These are phyloP conservation scores for Proales similis DNA, from an alignment of 1,140 invertebrate genomes.

Conservation along the genomic window DNA sequence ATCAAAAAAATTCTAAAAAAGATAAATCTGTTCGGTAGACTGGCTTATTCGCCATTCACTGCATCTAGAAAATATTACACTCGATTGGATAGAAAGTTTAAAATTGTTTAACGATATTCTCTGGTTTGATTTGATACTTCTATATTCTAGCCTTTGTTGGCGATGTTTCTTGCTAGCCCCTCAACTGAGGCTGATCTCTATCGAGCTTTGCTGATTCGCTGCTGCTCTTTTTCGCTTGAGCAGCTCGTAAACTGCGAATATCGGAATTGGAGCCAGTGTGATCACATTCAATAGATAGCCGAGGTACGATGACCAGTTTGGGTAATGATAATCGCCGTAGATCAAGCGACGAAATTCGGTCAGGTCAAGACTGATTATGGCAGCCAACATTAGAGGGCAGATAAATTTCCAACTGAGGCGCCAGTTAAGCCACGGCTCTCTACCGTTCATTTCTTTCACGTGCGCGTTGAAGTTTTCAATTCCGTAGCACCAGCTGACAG, in stretches of 20 bases:
- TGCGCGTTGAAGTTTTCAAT: constrained; percentile 50
- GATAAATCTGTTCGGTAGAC: no score
- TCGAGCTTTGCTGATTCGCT: no score
- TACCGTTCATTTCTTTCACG: constrained; percentile 52
- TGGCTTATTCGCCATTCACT: no score
- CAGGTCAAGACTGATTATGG: constrained; percentile 17
- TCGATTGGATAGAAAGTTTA: no score
- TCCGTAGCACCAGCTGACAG: constrained; percentile 40
- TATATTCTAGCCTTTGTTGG: no score
- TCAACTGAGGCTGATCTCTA: no score
- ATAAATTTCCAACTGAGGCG: constrained; percentile 47
- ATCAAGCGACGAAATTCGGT: neutral
- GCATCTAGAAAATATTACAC: no score
- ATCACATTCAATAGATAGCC: constrained; percentile 12
- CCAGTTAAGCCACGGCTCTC: constrained; percentile 46
- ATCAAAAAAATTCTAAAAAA: no score
- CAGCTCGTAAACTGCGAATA: constrained; percentile 3
- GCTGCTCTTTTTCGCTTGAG: constrained; percentile 20
- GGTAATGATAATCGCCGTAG: constrained; percentile 17
- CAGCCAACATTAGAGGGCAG: constrained; percentile 42
- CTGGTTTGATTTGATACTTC: no score
- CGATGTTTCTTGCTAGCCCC: no score
- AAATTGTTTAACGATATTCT: no score
- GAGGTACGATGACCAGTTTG: constrained; percentile 7
- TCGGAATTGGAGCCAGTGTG: constrained; percentile 15